phyloP scores from a whole-genome alignment of 2,797 vertebrate genomes.

The Thunnus albacares region DNA sequence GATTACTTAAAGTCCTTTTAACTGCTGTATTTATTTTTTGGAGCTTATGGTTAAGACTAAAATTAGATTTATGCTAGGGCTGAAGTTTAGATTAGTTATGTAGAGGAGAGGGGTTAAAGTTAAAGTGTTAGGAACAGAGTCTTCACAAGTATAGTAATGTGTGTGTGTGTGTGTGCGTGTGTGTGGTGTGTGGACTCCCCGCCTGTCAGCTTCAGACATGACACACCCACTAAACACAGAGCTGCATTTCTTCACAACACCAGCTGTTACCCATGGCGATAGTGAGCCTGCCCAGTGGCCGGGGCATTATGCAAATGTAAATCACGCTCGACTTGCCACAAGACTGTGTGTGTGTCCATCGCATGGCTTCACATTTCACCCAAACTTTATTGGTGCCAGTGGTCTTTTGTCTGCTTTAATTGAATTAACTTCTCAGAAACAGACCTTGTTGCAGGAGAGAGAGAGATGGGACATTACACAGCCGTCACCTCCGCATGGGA shows the following conservation, averaged over 20 bases:
- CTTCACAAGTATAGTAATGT: conserved; percentile 3
- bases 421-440: conserved; percentile 76
- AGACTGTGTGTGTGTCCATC: conserved; percentile 61
- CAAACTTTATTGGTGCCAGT: conserved; percentile 71
- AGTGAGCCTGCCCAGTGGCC: conserved; percentile 49
- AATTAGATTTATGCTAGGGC: background rate
- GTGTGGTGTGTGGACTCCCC: conserved; percentile 8
- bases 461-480: conserved; percentile 48
- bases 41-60: background rate
- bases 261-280: conserved; percentile 70
- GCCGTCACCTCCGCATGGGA: conserved; percentile 42
- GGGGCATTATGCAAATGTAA: conserved; percentile 70
- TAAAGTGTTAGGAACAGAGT: background rate
- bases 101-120: too few relatives aligned
- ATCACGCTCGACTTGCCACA: conserved; percentile 60
- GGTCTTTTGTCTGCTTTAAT: conserved; percentile 77
- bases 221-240: conserved; percentile 38
- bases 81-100: background rate
- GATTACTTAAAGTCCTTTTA: background rate
- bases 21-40: background rate
- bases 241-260: conserved; percentile 55
- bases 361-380: conserved; percentile 68
- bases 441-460: conserved; percentile 64
- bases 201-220: conserved; percentile 46
- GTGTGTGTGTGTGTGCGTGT: conserved; percentile 28